Evolutionary conservation across 2,888 invertebrate species (phyloP).

Genomic region (Caenorhabditis sp.): DNA sequence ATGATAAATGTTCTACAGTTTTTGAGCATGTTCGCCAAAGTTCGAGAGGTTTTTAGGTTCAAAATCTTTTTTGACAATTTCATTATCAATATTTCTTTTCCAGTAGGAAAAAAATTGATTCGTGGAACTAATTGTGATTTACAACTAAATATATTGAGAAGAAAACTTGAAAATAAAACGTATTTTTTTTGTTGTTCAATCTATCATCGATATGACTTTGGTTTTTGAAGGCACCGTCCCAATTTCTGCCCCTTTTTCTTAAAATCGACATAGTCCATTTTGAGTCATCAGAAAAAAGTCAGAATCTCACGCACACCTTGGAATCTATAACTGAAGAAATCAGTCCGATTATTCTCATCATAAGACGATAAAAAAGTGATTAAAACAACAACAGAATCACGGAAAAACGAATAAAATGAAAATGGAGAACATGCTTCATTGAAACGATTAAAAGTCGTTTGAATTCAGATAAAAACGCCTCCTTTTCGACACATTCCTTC

Average conservation of each 20-base stretch:
- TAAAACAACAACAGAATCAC: background rate
- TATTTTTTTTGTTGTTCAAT: too few species aligned
- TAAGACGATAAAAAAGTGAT: background rate
- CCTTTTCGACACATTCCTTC: background rate
- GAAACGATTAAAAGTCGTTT: background rate
- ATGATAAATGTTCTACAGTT: background rate
- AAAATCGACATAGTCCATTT: too few species aligned
- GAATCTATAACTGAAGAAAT: background rate
- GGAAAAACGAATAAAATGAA: background rate
- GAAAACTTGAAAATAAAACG: too few species aligned
- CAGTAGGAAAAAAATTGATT: too few species aligned
- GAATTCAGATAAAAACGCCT: background rate
- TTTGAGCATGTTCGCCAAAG: background rate
- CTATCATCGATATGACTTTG: too few species aligned
- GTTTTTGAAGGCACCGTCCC: too few species aligned
- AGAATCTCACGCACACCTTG: too few species aligned
- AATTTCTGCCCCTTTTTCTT: too few species aligned
- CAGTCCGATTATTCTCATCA: background rate
- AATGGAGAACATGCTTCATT: background rate
- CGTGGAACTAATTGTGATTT: too few species aligned
- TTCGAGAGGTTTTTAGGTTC: background rate
- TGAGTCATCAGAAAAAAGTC: too few species aligned
- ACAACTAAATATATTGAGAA: too few species aligned
- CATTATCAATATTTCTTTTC: too few species aligned
- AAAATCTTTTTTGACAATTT: background rate